Conservation (phyloP, 2,797 vertebrate species). For the Scomberomorus guttatus region DNA sequence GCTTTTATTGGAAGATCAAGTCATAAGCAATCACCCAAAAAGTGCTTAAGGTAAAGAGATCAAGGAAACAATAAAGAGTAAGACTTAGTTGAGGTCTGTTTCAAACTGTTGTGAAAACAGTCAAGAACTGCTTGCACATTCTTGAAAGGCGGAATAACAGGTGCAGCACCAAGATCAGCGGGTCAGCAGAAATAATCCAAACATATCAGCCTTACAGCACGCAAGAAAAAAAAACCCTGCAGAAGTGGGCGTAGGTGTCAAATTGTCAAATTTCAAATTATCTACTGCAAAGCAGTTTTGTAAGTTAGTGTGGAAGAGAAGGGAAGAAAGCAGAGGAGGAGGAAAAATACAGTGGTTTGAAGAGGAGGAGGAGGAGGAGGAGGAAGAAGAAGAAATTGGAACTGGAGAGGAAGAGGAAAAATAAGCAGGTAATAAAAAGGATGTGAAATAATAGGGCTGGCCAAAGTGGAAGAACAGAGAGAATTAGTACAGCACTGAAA, state of each 20-base stretch:
- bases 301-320: conserved; percentile 23
- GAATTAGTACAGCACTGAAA: conserved; percentile 22
- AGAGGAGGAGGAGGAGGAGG: conserved; percentile 8
- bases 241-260: conserved; percentile 28
- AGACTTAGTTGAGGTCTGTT: conserved; percentile 1
- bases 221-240: conserved; percentile 29
- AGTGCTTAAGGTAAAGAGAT: conserved; percentile 7
- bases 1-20: too few relatives aligned
- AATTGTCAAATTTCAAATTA: conserved; percentile 35
- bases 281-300: conserved; percentile 22
- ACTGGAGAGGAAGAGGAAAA: neutral
- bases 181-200: conserved; percentile 65
- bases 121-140: conserved; percentile 27
- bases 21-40: neutral
- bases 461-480: conserved; percentile 12
- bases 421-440: conserved; percentile 13
- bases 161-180: conserved; percentile 37
- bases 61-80: neutral
- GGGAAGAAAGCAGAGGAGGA: conserved; percentile 18
- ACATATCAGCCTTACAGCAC: conserved; percentile 34
- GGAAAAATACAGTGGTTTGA: conserved; percentile 6
- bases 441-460: conserved; percentile 26
- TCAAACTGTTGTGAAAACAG: conserved; percentile 36
- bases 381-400: conserved; percentile 10
- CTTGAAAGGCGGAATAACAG: conserved; percentile 48